These are phyloP conservation scores for Adela reaumurella DNA, from an alignment of 2,888 invertebrate species.

Conservation along the genomic window DNA sequence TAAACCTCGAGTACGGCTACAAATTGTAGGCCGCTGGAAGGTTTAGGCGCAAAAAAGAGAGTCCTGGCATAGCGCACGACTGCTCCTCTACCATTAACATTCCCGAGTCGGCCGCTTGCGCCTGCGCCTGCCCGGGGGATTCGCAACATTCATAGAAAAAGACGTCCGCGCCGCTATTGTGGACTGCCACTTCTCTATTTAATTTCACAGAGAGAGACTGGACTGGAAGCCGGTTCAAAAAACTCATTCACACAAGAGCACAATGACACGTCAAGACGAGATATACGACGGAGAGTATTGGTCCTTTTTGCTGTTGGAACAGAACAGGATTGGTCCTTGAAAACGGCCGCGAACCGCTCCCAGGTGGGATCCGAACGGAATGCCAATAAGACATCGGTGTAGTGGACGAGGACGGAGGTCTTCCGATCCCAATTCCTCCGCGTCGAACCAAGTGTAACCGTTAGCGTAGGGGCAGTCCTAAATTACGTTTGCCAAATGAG, in stretches of 20 bases:
- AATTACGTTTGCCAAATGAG: too few species aligned
- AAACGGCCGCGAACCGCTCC: too few species aligned
- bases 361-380: neutral
- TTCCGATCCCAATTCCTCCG: neutral
- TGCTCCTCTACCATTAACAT: conserved; percentile 36
- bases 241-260: neutral
- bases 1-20: neutral
- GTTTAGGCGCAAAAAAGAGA: conserved; percentile 22
- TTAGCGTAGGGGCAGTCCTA: neutral
- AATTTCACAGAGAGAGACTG: neutral
- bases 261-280: neutral
- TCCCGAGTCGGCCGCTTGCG: conserved; percentile 17
- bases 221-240: neutral
- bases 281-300: too few species aligned
- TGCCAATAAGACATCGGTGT: neutral
- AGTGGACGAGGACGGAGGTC: neutral
- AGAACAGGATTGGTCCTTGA: too few species aligned
- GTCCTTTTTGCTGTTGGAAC: too few species aligned
- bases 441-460: neutral
- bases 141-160: neutral
- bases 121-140: neutral
- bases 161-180: neutral
- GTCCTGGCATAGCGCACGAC: conserved; percentile 23
- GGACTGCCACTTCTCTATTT: neutral
- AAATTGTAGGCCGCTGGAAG: neutral